phyloP scores from a whole-genome alignment of 2,797 vertebrate genomes.

The Macrochelys suwanniensis region DNA sequence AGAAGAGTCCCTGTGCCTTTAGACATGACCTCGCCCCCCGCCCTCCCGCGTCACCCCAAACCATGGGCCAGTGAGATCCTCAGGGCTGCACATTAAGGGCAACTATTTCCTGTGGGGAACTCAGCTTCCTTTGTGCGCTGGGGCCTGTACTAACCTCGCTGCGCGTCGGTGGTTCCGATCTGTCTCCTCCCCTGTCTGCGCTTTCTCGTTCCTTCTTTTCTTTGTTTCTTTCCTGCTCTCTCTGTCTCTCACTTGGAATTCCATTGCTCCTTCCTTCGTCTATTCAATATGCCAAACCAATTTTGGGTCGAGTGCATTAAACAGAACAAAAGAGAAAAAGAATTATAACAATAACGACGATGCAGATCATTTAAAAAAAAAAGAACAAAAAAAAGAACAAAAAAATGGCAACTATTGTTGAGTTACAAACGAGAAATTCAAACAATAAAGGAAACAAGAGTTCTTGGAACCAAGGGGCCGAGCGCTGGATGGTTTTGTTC shows the following conservation, averaged over 20 bases:
- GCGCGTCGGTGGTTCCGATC: constrained; percentile 46
- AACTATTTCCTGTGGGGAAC: background rate
- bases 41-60: background rate
- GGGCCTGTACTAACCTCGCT: constrained; percentile 56
- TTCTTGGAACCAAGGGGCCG: constrained; percentile 71
- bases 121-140: background rate
- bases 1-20: background rate
- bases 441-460: constrained; percentile 81
- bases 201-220: background rate
- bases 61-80: background rate
- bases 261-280: constrained; percentile 32
- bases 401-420: constrained; percentile 76
- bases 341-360: constrained; percentile 77
- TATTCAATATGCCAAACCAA: constrained; percentile 83
- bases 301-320: constrained; percentile 84
- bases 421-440: constrained; percentile 73
- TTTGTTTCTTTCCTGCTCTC: constrained; percentile 19
- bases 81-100: background rate
- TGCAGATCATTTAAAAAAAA: constrained; percentile 78
- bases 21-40: background rate
- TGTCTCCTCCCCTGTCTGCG: background rate
- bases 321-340: constrained; percentile 74
- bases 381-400: background rate
- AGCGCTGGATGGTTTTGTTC: background rate
- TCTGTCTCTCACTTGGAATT: constrained; percentile 54